Base-by-base conservation (phyloP, 2,113 vertebrate genomes). In the Macrotus californicus region DNA sequence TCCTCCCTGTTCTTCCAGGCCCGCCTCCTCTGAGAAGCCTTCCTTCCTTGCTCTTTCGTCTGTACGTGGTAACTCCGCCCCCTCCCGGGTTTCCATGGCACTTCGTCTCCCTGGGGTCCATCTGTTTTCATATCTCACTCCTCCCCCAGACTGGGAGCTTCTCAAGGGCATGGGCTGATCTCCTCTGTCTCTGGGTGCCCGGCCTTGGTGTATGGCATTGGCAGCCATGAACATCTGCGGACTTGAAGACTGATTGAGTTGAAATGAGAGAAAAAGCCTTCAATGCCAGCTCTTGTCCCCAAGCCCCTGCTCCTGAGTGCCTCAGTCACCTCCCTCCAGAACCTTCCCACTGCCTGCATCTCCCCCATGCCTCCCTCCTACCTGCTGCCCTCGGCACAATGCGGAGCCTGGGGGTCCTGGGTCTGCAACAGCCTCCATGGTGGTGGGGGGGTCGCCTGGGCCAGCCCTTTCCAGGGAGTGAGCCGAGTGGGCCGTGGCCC, bases 41-140 rank as follows among this genome's bases (percentile, higher is more conserved):
- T 92, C 94, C 92, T 95, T 92, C 67, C 87, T 87, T 39, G 36
- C 54, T 85, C 76, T 61, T 88, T 43, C 85, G 9, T 70, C 56
- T 16, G 15, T 52, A 18, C 54, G 39, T 10, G 34, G 50, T 46
- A 76, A 50, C 82, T 59, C 34, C 54, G 41, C 36, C 72, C 84
- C 73, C 66, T 92, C 84, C 87, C 66, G 88, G 91, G 96, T 96
- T 96, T 92, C 96, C 82, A 80, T 96, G 96, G 93, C 75, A 81
- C 82, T 94, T 50, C 61, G 43, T 91, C 61, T 95, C 72, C 93
- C 91, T 72, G 94, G 59, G 56, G 67, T 66, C 88, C 93, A 85
- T 93, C 93, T 97, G 96, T 82, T 82, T 82, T 59, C 52, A 12
- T 72, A 9, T n/a, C 34, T 93, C 85, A 94, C 88, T 76, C 87